phyloP scores from a whole-genome alignment of 2,888 invertebrate genomes.

The Standfussiana lucernea region DNA sequence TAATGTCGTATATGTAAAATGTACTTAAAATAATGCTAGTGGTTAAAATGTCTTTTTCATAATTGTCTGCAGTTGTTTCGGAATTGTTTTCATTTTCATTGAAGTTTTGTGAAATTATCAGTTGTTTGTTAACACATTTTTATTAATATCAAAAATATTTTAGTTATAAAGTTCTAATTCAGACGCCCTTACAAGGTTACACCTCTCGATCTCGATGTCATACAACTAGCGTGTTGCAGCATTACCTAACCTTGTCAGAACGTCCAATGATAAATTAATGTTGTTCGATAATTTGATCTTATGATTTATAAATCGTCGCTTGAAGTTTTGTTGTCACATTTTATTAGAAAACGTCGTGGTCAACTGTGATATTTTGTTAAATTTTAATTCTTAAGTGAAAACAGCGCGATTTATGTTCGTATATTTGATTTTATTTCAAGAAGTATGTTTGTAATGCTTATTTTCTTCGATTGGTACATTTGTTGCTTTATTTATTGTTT shows the following conservation, averaged over 20 bases:
- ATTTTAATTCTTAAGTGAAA: constrained; percentile 87
- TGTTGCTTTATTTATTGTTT: constrained; percentile 90
- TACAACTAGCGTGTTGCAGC: constrained; percentile 50
- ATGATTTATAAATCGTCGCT: constrained; percentile 73
- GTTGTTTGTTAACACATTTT: constrained; percentile 49
- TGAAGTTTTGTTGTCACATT: constrained; percentile 82
- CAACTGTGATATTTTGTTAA: constrained; percentile 91
- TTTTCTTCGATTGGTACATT: constrained; percentile 80
- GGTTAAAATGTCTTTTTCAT: constrained; percentile 75
- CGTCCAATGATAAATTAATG: constrained; percentile 57
- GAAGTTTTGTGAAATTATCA: constrained; percentile 47
- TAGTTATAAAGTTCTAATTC: constrained; percentile 34
- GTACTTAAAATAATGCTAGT: constrained; percentile 88
- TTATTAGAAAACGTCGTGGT: constrained; percentile 87
- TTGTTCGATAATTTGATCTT: constrained; percentile 64
- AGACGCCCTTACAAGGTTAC: constrained; percentile 54
- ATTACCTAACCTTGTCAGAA: constrained; percentile 56
- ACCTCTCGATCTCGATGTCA: constrained; percentile 55
- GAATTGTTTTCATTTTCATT: constrained; percentile 61
- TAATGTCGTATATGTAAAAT: constrained; percentile 88
- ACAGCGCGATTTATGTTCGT: constrained; percentile 80
- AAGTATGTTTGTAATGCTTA: constrained; percentile 77
- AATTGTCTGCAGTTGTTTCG: constrained; percentile 64
- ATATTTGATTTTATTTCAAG: constrained; percentile 75
- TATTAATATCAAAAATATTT: constrained; percentile 31